Evolutionary conservation across 1,140 invertebrate genomes (phyloP), one percentile per base, ranked within the genome.

Genomic region (Battus philenor): DNA sequence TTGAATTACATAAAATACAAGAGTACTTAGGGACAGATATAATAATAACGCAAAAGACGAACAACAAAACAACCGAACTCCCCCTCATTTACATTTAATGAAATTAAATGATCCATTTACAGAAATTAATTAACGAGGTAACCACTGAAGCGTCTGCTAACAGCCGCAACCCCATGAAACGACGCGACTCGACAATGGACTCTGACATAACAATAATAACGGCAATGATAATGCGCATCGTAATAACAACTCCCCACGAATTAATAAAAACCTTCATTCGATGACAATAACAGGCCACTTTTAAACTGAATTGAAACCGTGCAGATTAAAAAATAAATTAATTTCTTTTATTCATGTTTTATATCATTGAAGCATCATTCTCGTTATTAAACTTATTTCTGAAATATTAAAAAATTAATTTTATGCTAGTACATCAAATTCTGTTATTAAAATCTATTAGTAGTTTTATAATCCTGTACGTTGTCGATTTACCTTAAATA

Each of bases 101-200:
- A 82, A 85, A 85, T 85, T 85, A 85, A 85, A 85, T 85, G 78
- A 85, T 79, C 68, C 78, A 81, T 85, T 81, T 82, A 85, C 50
- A 72, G 69, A 85, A 74, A 85, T 81, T 85, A 85, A 85, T 85
- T 85, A 85, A 85, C 62, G 69, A 80, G 61, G 59, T 72, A 73
- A 47, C 59, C 81, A 79, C 66, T 81, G 78, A 76, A 78, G 68
- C 80, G 76, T 62, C 62, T 60, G 66, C 59, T 70, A 54, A 64
- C 70, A 69, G 55, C 68, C 72, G 61, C 73, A 56, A 44, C 61
- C 58, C 58, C 57, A 55, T 45, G 24, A 38, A 33, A 44, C 41
- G 47, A 27, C 38, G 29, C 41, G 16, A 13, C 49, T 12, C 22
- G 20, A 72, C 62, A 68, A 72, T 66, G 54, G 54, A 18, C 32